Conservation (phyloP, 1,140 invertebrate species). For the Agrilus planipennis region DNA sequence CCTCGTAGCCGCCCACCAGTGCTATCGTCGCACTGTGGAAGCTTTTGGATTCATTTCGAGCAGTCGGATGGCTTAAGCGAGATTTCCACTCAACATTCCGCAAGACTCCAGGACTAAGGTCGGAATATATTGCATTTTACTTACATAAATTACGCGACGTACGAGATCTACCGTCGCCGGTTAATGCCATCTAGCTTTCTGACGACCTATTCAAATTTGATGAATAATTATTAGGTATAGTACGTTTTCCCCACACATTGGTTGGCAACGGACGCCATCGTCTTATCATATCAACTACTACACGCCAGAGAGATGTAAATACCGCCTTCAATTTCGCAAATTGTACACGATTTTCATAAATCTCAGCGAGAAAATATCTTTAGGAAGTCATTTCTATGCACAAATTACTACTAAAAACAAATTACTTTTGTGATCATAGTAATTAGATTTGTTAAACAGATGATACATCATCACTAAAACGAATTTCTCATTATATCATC, state of each 20-base stretch:
- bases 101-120: constrained; percentile 32
- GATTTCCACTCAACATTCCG: constrained; percentile 29
- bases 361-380: no score
- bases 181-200: not conserved
- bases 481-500: no score
- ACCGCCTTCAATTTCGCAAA: not conserved
- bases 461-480: no score
- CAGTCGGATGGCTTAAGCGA: constrained; percentile 20
- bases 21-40: no score
- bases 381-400: no score
- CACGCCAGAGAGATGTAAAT: not conserved
- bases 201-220: not conserved
- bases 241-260: not conserved
- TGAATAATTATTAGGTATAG: not conserved
- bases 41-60: constrained; percentile 21
- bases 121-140: constrained; percentile 31
- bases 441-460: no score
- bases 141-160: constrained; percentile 32
- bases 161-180: constrained; percentile 9
- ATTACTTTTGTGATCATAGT: no score
- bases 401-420: no score
- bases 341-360: no score
- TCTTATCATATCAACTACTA: not conserved
- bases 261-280: not conserved
- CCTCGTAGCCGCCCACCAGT: no score